These are phyloP conservation scores for Prionailurus bengalensis DNA, from an alignment of 2,113 vertebrate species.

Conservation along the genomic window DNA sequence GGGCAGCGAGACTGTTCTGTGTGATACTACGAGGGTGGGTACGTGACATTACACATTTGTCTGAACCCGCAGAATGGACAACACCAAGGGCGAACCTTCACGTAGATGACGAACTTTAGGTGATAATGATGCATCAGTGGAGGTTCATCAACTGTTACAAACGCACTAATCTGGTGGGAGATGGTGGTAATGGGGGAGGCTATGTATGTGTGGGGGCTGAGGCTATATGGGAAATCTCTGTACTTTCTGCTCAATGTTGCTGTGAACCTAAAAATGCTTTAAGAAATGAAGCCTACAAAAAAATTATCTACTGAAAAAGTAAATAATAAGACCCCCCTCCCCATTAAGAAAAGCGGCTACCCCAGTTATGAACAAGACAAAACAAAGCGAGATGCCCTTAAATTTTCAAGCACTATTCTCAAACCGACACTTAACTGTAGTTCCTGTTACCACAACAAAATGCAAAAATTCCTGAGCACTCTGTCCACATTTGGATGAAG, in stretches of 20 bases:
- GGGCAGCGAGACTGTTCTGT: background rate
- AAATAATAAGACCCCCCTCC: background rate
- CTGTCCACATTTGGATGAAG: background rate
- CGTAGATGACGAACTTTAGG: background rate
- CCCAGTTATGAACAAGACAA: background rate
- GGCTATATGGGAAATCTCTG: background rate
- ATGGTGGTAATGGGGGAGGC: background rate
- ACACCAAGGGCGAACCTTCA: background rate
- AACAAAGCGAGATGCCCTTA: background rate
- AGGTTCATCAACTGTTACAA: background rate
- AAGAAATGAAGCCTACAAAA: background rate
- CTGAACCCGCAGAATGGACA: background rate
- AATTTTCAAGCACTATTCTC: background rate
- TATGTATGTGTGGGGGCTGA: background rate
- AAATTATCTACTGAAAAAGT: background rate
- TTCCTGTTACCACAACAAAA: background rate
- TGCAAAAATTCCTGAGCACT: background rate
- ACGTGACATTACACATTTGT: background rate
- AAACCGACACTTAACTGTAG: background rate
- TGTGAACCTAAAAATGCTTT: constrained; percentile 3
- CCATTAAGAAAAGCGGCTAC: background rate
- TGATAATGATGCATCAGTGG: background rate
- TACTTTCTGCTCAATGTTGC: background rate
- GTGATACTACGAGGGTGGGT: background rate
- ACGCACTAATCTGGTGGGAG: too few species aligned